phyloP scores from a whole-genome alignment of 1,140 invertebrate genomes.

The Bacillus rossius region DNA sequence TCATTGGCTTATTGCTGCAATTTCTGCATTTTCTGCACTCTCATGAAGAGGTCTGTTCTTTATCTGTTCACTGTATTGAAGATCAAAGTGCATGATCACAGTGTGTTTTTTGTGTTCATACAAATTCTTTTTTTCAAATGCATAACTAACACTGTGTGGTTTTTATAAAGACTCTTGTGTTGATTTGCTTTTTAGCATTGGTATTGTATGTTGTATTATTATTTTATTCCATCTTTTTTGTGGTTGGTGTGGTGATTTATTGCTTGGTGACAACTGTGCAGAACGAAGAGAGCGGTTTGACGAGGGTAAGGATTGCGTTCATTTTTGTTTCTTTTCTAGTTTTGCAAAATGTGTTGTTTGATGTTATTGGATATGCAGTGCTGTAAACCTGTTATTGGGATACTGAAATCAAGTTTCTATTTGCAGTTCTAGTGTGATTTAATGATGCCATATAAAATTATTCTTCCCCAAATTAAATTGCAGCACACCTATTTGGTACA shows the following conservation, averaged over 20 bases:
- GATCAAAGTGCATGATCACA: too few species aligned
- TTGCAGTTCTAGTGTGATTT: not conserved
- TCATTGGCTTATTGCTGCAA: too few species aligned
- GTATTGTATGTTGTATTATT: conserved; percentile 10
- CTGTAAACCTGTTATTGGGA: not conserved
- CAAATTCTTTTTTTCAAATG: too few species aligned
- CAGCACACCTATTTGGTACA: too few species aligned
- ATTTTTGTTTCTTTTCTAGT: conserved; percentile 8
- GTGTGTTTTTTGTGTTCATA: too few species aligned
- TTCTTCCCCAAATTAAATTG: too few species aligned
- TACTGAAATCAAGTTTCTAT: not conserved
- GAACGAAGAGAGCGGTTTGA: conserved; percentile 54
- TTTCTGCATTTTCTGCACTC: too few species aligned
- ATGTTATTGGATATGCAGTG: not conserved
- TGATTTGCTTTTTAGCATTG: conserved; percentile 3
- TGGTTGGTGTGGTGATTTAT: conserved; percentile 18
- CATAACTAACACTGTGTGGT: too few species aligned
- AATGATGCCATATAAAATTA: not conserved
- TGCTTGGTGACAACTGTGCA: conserved; percentile 41
- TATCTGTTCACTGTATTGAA: too few species aligned
- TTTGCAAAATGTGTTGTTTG: not conserved
- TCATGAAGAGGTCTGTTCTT: too few species aligned
- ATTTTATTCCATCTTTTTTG: conserved; percentile 10
- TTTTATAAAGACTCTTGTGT: too few species aligned
- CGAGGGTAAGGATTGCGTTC: conserved; percentile 46